These are phyloP conservation scores for Phoxinus phoxinus DNA, from an alignment of 2,113 vertebrate genomes.

Conservation along the genomic window DNA sequence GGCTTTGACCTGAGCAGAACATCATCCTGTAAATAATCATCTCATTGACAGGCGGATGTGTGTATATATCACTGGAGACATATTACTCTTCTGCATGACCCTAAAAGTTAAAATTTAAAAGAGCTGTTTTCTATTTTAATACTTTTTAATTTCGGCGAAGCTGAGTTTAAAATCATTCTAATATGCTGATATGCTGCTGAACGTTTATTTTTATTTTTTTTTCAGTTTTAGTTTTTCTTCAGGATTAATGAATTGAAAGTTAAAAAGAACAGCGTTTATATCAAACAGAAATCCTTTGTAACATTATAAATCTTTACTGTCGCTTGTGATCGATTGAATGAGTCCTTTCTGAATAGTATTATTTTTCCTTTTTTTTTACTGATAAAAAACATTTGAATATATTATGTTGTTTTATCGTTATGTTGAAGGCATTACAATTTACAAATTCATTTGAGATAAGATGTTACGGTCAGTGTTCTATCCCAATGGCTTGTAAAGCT, in stretches of 20 bases:
- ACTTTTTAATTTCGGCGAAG: not conserved
- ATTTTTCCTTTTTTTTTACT: too few species aligned
- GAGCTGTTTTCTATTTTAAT: not conserved
- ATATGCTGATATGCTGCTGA: not conserved
- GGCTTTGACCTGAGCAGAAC: constrained; percentile 27
- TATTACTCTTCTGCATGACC: not conserved
- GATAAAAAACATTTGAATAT: too few species aligned
- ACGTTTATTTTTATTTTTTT: not conserved
- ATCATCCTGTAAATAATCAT: constrained; percentile 38
- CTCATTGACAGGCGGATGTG: constrained; percentile 31
- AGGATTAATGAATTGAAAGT: not conserved
- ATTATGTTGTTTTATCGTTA: not conserved
- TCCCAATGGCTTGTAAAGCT: not conserved
- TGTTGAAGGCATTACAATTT: not conserved
- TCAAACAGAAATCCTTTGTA: too few species aligned
- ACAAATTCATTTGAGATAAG: not conserved
- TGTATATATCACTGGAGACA: not conserved
- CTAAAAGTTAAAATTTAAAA: not conserved
- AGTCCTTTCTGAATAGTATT: too few species aligned
- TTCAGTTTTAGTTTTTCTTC: not conserved
- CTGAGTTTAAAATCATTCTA: not conserved
- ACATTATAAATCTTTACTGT: too few species aligned
- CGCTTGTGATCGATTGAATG: too few species aligned
- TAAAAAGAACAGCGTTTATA: not conserved
- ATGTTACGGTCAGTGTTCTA: not conserved